Conservation (phyloP, 2,797 vertebrate species). For the Myotis planiceps region DNA sequence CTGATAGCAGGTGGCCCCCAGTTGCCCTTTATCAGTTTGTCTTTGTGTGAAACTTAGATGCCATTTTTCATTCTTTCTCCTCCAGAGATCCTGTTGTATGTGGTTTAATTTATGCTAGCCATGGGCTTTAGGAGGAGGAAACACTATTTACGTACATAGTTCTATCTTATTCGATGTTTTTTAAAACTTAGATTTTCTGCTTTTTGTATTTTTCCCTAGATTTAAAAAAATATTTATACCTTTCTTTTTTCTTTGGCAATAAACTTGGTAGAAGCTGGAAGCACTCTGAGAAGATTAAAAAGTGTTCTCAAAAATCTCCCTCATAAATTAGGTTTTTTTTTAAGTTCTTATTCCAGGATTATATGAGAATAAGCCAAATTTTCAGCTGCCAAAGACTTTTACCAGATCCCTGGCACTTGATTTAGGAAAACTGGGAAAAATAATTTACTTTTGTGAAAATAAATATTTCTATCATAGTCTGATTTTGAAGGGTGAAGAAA, state of each 20-base stretch:
- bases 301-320: conserved; percentile 52
- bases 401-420: conserved; percentile 68
- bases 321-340: conserved; percentile 70
- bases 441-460: conserved; percentile 64
- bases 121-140: background rate
- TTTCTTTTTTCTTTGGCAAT: conserved; percentile 40
- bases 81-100: background rate
- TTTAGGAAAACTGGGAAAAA: conserved; percentile 68
- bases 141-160: background rate
- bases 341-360: conserved; percentile 65
- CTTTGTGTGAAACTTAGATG: conserved; percentile 33
- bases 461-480: conserved; percentile 54
- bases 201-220: conserved; percentile 25
- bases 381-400: conserved; percentile 70
- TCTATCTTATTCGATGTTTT: conserved; percentile 46
- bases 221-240: background rate
- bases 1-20: background rate
- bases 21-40: background rate
- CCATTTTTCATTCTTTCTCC: background rate
- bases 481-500: conserved; percentile 52
- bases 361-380: conserved; percentile 57
- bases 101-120: background rate
- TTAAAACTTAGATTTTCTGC: conserved; percentile 40
- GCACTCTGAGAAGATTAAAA: conserved; percentile 60
- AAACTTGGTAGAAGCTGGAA: conserved; percentile 61